Base-by-base conservation (phyloP, 2,797 vertebrate genomes). In the Telmatherina bonti region DNA sequence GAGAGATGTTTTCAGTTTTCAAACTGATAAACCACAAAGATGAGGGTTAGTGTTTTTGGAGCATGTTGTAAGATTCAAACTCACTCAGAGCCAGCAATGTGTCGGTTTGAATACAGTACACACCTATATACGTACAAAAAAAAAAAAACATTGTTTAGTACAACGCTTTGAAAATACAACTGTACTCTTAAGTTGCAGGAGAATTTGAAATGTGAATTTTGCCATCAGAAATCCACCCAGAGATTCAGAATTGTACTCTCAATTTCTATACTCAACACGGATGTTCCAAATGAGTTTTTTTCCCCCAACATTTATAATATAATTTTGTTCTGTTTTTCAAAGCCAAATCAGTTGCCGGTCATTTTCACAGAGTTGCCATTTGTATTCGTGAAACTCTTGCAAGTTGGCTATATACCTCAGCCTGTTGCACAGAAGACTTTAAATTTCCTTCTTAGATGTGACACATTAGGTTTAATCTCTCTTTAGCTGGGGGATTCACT, bases 11-110 rank as follows among this genome's bases (percentile, higher is more conserved):
- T 72, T 81, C 43, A 22, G 61, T 86, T 82, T 82, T 70, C 62
- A 71, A 45, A 69, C 58, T 76, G 64, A 75, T 74, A 72, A 82
- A 85, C 43, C 65, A 30, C 41, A 72, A 85, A 79, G 76, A 79
- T 84, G 74, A 70, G 78, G 74, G 52, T 72, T 61, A 18, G 1
- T 76, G 73, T 82, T 82, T 67, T 3, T 3, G 54, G 51, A 59
- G 68, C 29, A 20, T 76, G 63, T 63, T 80, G 41, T 59, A 70
- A 81, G 76, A 68, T 8, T 15, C 41, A 43, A 43, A 18, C 41
- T 43, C 38, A 70, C 63, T 52, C 16, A 4, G 64, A 72, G 22
- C n/a, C 15, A 9, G 62, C 63, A 7, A 61, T 63, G 73, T 72
- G 54, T 15, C 1, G 52, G 51, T 31, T 31, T 3, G n/a, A n/a